phyloP scores from a whole-genome alignment of 2,888 invertebrate species.

The Macrosoma leucophasiata region DNA sequence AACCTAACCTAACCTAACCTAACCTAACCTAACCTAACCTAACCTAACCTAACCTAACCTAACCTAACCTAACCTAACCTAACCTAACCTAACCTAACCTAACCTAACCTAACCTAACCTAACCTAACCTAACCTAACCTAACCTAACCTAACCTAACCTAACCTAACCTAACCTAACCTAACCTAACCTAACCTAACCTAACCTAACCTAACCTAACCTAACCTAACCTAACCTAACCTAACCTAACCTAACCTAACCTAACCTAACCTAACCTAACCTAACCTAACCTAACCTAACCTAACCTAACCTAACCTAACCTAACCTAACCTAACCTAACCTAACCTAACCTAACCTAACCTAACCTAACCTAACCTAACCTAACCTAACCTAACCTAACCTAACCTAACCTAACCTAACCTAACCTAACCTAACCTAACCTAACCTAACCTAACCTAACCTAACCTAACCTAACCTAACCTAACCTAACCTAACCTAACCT shows the following conservation, averaged over 20 bases:
- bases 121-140: constrained; percentile 25
- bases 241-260: constrained; percentile 26
- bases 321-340: constrained; percentile 12
- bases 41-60: constrained; percentile 27
- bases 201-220: constrained; percentile 23
- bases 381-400: constrained; percentile 10
- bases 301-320: constrained; percentile 10
- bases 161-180: constrained; percentile 22
- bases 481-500: constrained; percentile 15
- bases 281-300: constrained; percentile 10
- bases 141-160: constrained; percentile 25
- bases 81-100: constrained; percentile 24
- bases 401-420: constrained; percentile 14
- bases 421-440: constrained; percentile 14
- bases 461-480: constrained; percentile 15
- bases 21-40: constrained; percentile 28
- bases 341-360: constrained; percentile 12
- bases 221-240: constrained; percentile 26
- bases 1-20: constrained; percentile 29
- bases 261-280: constrained; percentile 27
- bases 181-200: constrained; percentile 23
- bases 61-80: constrained; percentile 25
- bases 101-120: constrained; percentile 21
- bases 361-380: background rate
- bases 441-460: constrained; percentile 13